A percentile compares a stretch with the other conserved stretches of the same genome.
Conservation (phyloP, 2,113 vertebrate genomes). For the Progne subis region DNA sequence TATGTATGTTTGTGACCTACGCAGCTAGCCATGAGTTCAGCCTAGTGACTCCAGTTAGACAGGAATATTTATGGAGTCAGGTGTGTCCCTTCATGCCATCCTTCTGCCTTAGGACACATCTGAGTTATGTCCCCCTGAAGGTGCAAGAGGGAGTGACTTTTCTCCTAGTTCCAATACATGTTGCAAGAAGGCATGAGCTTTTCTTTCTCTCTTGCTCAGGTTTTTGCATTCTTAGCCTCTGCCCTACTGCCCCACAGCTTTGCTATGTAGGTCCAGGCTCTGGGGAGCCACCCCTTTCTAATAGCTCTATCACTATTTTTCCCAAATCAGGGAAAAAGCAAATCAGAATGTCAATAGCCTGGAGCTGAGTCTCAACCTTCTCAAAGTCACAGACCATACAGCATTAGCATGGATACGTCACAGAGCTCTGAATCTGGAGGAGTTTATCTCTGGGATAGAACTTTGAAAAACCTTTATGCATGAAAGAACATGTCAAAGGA, state of each 20-base stretch:
- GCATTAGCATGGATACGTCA: not conserved
- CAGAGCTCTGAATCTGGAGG: not conserved
- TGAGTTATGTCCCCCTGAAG: not conserved
- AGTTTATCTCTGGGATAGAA: not conserved
- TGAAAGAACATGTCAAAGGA: not conserved
- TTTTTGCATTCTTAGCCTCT: not conserved
- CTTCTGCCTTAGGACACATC: not conserved
- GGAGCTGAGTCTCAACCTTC: not conserved
- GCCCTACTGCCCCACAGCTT: not conserved
- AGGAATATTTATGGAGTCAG: conserved; percentile 14
- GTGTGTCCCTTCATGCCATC: not conserved
- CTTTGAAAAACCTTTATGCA: not conserved
- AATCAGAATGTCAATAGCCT: not conserved
- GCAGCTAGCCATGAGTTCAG: not conserved
- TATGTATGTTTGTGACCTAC: not conserved
- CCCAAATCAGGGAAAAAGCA: not conserved
- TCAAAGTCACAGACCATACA: not conserved
- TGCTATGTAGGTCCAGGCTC: not conserved
- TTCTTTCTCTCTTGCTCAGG: not conserved
- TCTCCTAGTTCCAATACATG: not conserved
- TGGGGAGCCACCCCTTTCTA: not conserved
- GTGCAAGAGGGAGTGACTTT: not conserved
- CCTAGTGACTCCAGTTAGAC: not conserved
- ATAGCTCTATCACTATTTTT: not conserved
- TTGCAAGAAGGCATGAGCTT: not conserved